Conservation (phyloP, 1,140 invertebrate species). For the Euwallacea fornicatus region DNA sequence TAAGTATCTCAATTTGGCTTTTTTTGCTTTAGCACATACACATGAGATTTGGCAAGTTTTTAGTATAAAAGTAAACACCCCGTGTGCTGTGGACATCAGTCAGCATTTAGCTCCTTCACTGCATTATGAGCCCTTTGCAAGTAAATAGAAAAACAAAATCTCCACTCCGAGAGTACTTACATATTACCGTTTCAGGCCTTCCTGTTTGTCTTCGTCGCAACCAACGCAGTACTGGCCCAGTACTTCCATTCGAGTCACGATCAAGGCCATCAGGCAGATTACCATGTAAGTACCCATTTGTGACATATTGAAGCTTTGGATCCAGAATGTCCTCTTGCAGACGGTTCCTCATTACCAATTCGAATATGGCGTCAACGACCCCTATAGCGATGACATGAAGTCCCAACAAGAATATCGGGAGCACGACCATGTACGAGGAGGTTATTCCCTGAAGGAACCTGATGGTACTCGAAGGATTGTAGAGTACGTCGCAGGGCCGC, state of each 20-base stretch:
- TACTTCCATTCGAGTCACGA: background rate
- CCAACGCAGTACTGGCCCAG: constrained; percentile 1
- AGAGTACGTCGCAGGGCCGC: constrained; percentile 53
- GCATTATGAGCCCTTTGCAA: constrained; percentile 6
- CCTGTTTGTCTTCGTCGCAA: constrained; percentile 20
- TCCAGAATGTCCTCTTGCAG: background rate
- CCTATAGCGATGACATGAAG: constrained; percentile 56
- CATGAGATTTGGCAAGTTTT: constrained; percentile 7
- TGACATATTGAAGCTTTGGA: background rate
- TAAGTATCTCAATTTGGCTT: constrained; percentile 1
- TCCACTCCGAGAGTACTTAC: background rate
- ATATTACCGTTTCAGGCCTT: background rate
- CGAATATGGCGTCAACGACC: constrained; percentile 56
- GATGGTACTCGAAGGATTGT: constrained; percentile 55
- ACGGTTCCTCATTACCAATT: constrained; percentile 50
- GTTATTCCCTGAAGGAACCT: constrained; percentile 53
- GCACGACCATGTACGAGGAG: constrained; percentile 55
- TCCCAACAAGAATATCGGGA: constrained; percentile 55
- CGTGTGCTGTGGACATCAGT: background rate
- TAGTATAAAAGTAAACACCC: background rate
- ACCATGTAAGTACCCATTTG: constrained; percentile 14
- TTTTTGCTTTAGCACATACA: constrained; percentile 6
- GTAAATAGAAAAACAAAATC: constrained; percentile 3
- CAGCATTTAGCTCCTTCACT: background rate
- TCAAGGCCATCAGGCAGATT: constrained; percentile 20